Percentiles rank a stretch among this genome's conserved stretches.
Evolutionary conservation across 2,113 vertebrate genomes (phyloP).

Genomic region (Mohoua ochrocephala): DNA sequence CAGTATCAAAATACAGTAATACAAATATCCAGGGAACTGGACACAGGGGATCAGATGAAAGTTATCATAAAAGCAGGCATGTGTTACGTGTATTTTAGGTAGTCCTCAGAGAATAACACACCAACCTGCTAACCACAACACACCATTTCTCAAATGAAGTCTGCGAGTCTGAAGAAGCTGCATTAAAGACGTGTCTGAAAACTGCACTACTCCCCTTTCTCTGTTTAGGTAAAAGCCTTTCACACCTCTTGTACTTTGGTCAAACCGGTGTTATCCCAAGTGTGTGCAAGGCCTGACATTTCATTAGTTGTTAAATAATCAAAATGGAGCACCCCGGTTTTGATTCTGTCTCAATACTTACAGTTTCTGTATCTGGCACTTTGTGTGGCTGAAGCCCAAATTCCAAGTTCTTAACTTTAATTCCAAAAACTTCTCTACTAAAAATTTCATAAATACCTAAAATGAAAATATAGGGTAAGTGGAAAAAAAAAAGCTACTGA

Average conservation of each 20-base stretch:
- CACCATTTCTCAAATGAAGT: background rate
- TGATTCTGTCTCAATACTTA: constrained; percentile 61
- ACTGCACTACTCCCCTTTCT: background rate
- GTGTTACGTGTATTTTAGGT: background rate
- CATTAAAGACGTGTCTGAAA: background rate
- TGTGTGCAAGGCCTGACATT: background rate
- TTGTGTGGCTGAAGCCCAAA: constrained; percentile 96
- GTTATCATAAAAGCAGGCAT: background rate
- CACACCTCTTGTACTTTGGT: background rate
- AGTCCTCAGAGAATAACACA: background rate
- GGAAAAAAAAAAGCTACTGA: background rate
- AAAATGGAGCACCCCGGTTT: background rate
- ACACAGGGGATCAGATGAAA: background rate
- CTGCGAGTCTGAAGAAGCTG: background rate
- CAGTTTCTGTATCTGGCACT: constrained; percentile 93
- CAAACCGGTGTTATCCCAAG: background rate
- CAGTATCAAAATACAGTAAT: background rate
- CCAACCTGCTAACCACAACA: background rate
- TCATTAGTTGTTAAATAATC: background rate
- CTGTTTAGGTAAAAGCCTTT: background rate
- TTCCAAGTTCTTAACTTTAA: constrained; percentile 94
- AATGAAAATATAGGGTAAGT: constrained; percentile 39
- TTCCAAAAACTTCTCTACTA: constrained; percentile 96
- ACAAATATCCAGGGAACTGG: background rate
- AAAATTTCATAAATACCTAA: constrained; percentile 99